Evolutionary conservation across 2,113 vertebrate genomes (phyloP).

Genomic region (Sorex fumeus): DNA sequence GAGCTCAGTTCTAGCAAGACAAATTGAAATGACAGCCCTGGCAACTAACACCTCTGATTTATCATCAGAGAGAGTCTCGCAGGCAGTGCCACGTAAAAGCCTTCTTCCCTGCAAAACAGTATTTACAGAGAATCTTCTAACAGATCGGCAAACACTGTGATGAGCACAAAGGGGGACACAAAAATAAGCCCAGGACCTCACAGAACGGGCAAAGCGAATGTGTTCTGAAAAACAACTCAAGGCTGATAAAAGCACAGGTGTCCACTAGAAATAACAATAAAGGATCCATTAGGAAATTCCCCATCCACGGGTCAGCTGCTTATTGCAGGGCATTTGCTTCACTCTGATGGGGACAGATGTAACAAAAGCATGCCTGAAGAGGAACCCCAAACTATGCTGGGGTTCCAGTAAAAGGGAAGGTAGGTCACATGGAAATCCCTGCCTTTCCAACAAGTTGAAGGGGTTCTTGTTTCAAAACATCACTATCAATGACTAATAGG

Average conservation of each 20-base stretch:
- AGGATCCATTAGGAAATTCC: slow-evolving; percentile 20
- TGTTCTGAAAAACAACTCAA: slow-evolving; percentile 66
- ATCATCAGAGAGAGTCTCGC: slow-evolving; percentile 54
- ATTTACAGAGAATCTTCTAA: slow-evolving; percentile 65
- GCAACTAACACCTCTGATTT: slow-evolving; percentile 67
- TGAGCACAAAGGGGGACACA: slow-evolving; percentile 4
- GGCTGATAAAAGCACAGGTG: slow-evolving; percentile 44
- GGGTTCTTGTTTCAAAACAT: slow-evolving; percentile 27
- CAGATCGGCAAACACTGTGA: slow-evolving; percentile 53
- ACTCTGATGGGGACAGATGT: background rate
- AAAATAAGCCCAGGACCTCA: background rate
- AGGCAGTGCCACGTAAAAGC: slow-evolving; percentile 21
- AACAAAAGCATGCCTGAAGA: background rate
- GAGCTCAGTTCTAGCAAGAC: slow-evolving; percentile 71
- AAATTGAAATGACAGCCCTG: slow-evolving; percentile 75
- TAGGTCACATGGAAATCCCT: slow-evolving; percentile 1
- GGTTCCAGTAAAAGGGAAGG: background rate
- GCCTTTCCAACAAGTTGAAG: background rate
- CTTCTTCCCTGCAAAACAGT: slow-evolving; percentile 66
- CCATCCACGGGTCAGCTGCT: background rate
- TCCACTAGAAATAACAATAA: background rate
- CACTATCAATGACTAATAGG: slow-evolving; percentile 5
- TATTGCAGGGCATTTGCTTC: background rate
- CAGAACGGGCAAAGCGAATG: background rate
- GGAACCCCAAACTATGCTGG: background rate